Evolutionary conservation across 2,113 vertebrate species (phyloP), one percentile per base, ranked within the genome.

Genomic region (Brachypteracias leptosomus): DNA sequence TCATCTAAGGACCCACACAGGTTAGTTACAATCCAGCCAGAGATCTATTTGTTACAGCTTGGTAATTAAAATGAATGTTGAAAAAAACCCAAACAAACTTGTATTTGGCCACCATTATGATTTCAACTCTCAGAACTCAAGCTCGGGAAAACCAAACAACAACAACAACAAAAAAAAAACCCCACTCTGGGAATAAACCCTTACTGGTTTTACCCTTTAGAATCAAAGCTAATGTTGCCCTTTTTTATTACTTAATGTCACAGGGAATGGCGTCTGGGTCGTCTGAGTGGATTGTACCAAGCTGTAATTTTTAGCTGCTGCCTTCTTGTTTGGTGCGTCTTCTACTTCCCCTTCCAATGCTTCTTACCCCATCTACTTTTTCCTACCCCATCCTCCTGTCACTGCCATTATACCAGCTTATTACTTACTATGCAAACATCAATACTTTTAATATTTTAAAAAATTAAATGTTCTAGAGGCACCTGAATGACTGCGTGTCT

Each of bases 1-100:
- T 97, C 99, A 99, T 96, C 99, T 99, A 98, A 99, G 99, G 98
- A 99, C 99, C 97, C 99, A 99, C 91, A 99, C 99, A 99, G 99
- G 99, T 99, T 98, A 99, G 99, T 99, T 96, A 93, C 78, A 85
- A 83, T 92, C 78, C 72, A 90, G 92, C 72, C 86, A 70, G 76
- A 93, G 85, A 90, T 93, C 89, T 95, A 57, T 95, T 93, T 93
- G 79, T 96, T 94, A 97, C 72, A 94, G 88, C 95, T 95, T 92
- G 89, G 93, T 95, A 94, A 93, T 93, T 65, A 75, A 88, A 82
- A 93, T 93, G 47, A 94, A 73, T 78, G 38, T 70, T 63, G 36
- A 81, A 75, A 58, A 84, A 63, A 22, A 66, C 21, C 35, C 55
- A 85, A 90, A 85, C 88, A 68, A 96, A 92, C 59, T 90, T 88